phyloP scores from a whole-genome alignment of 2,888 invertebrate species.

The Ophraella communa region DNA sequence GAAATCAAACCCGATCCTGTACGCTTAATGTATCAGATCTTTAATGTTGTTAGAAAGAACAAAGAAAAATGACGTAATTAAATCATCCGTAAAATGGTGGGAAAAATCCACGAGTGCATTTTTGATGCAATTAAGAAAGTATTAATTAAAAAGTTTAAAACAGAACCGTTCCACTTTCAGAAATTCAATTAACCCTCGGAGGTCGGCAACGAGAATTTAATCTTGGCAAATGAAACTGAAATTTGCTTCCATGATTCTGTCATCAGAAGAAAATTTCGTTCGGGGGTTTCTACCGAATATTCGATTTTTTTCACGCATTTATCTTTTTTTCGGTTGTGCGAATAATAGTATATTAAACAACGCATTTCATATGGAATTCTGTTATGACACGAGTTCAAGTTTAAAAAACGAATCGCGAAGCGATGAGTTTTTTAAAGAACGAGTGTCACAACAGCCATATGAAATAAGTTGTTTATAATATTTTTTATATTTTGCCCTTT shows the following conservation, averaged over 20 bases:
- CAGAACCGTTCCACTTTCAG: constrained; percentile 40
- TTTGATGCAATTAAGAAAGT: constrained; percentile 44
- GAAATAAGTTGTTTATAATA: too few relatives aligned
- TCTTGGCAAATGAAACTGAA: constrained; percentile 45
- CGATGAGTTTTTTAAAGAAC: too few relatives aligned
- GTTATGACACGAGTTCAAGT: too few relatives aligned
- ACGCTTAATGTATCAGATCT: background rate
- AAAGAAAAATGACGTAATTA: constrained; percentile 33
- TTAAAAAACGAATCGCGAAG: too few relatives aligned
- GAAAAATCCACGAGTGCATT: constrained; percentile 29
- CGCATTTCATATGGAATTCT: too few relatives aligned
- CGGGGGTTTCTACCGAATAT: constrained; percentile 23
- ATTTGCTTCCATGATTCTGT: constrained; percentile 43
- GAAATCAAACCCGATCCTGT: background rate
- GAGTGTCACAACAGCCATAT: too few relatives aligned
- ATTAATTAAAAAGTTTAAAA: constrained; percentile 46
- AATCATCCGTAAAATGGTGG: constrained; percentile 30
- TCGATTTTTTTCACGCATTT: constrained; percentile 38
- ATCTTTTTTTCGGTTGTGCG: constrained; percentile 34
- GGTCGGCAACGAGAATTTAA: constrained; percentile 35
- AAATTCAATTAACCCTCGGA: constrained; percentile 29
- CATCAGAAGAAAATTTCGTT: constrained; percentile 34
- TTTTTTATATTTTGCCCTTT: too few relatives aligned
- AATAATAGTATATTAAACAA: background rate
- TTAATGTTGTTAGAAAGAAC: constrained; percentile 3